phyloP scores from a whole-genome alignment of 2,797 vertebrate species.

The Pipistrellus nathusii region DNA sequence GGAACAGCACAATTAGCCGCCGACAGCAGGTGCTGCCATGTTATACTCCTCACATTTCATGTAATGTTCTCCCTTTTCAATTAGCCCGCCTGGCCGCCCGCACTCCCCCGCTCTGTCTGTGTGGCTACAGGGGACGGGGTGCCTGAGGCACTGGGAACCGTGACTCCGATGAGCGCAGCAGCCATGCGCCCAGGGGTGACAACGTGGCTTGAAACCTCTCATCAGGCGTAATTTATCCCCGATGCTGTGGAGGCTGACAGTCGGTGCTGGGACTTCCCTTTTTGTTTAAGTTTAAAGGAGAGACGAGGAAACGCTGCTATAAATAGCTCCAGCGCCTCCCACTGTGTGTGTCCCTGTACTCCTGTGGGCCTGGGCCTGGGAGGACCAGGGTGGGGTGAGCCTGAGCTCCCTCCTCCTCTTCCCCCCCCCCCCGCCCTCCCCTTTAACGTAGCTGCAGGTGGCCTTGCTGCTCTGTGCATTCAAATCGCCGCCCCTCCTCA shows the following conservation, averaged over 20 bases:
- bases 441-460: constrained; percentile 78
- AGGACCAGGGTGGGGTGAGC: constrained; percentile 60
- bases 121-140: constrained; percentile 83
- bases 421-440: constrained; percentile 30
- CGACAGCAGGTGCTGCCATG: constrained; percentile 92
- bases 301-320: not conserved
- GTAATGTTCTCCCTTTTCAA: constrained; percentile 95
- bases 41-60: constrained; percentile 94
- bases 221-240: constrained; percentile 55
- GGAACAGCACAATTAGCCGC: constrained; percentile 92
- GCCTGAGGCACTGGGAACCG: not conserved
- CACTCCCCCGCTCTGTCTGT: constrained; percentile 76
- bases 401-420: no score
- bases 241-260: constrained; percentile 45
- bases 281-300: constrained; percentile 60
- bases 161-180: not conserved
- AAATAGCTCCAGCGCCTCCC: constrained; percentile 68
- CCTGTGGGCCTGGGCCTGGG: constrained; percentile 61
- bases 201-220: not conserved
- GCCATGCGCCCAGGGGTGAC: not conserved
- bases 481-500: constrained; percentile 17
- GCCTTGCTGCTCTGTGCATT: constrained; percentile 31
- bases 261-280: constrained; percentile 35
- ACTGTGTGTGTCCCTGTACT: constrained; percentile 53
- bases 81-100: constrained; percentile 90